These are phyloP conservation scores for Cassiopea xamachana DNA, from an alignment of 30 jellyfish, hydroid and myxozoan species.

Conservation along the genomic window DNA sequence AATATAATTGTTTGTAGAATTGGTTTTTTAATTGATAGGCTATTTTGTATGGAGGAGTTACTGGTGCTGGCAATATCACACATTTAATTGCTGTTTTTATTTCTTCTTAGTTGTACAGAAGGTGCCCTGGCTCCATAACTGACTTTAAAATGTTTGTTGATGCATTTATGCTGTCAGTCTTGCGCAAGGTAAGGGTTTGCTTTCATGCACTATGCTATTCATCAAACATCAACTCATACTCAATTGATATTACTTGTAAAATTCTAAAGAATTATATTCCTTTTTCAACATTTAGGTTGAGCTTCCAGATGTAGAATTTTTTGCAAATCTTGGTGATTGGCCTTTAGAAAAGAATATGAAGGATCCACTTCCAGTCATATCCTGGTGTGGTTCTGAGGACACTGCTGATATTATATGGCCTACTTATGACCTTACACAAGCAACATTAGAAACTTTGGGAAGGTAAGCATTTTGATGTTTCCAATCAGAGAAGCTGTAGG, in stretches of 20 bases:
- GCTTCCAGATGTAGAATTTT: constrained; percentile 92
- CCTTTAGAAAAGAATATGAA: constrained; percentile 69
- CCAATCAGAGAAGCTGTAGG: neutral
- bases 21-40: too few species aligned
- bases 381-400: constrained; percentile 97
- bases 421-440: constrained; percentile 84
- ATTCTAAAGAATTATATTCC: neutral
- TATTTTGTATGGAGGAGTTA: too few species aligned
- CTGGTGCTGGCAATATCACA: neutral
- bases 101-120: constrained; percentile 76
- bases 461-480: constrained; percentile 46
- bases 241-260: too few species aligned
- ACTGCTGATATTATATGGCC: constrained; percentile 92
- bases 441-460: constrained; percentile 78
- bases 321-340: constrained; percentile 96
- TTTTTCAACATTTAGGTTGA: constrained; percentile 55
- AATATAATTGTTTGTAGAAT: too few species aligned
- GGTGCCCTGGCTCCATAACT: constrained; percentile 77
- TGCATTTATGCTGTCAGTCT: constrained; percentile 79
- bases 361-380: constrained; percentile 82
- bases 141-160: constrained; percentile 88
- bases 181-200: constrained; percentile 71
- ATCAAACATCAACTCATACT: neutral
- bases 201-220: neutral
- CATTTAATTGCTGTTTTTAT: neutral